A percentile compares a stretch with the other conserved stretches of the same genome.
Evolutionary conservation across 2,888 invertebrate species (phyloP).

Genomic region (Abrostola tripartita): DNA sequence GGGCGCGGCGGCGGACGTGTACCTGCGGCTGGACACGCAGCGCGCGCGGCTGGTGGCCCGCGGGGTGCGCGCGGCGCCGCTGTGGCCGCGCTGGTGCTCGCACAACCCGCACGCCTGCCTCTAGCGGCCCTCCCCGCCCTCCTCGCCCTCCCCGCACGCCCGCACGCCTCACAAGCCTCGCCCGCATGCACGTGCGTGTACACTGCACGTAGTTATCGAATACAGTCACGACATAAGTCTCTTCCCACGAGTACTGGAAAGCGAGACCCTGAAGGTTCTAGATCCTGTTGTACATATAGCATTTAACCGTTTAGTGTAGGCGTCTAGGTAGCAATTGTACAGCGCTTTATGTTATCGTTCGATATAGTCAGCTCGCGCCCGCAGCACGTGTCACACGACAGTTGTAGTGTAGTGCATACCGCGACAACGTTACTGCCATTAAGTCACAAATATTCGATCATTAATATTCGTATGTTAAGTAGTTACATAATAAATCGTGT

Average conservation of each 20-base stretch:
- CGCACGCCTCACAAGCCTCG: slow-evolving; percentile 4
- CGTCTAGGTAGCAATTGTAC: slow-evolving; percentile 70
- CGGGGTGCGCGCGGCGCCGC: slow-evolving; percentile 91
- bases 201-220: slow-evolving; percentile 14
- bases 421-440: slow-evolving; percentile 40
- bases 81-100: slow-evolving; percentile 93
- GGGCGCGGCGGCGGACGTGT: slow-evolving; percentile 88
- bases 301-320: slow-evolving; percentile 50
- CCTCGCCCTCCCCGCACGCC: slow-evolving; percentile 4
- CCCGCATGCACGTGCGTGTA: neutral
- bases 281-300: slow-evolving; percentile 61
- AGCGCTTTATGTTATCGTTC: slow-evolving; percentile 60
- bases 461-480: slow-evolving; percentile 41
- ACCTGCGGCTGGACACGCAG: slow-evolving; percentile 91
- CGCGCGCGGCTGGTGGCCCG: slow-evolving; percentile 89
- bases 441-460: slow-evolving; percentile 43
- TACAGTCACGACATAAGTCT: slow-evolving; percentile 9
- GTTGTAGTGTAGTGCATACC: slow-evolving; percentile 33
- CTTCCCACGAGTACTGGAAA: slow-evolving; percentile 9
- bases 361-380: slow-evolving; percentile 50
- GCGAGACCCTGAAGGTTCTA: slow-evolving; percentile 27
- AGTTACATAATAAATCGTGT: slow-evolving; percentile 57
- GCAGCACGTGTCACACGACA: slow-evolving; percentile 12
- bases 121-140: slow-evolving; percentile 62
- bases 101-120: slow-evolving; percentile 93